These are phyloP conservation scores for Neofelis nebulosa DNA, from an alignment of 2,113 vertebrate species.

Conservation along the genomic window DNA sequence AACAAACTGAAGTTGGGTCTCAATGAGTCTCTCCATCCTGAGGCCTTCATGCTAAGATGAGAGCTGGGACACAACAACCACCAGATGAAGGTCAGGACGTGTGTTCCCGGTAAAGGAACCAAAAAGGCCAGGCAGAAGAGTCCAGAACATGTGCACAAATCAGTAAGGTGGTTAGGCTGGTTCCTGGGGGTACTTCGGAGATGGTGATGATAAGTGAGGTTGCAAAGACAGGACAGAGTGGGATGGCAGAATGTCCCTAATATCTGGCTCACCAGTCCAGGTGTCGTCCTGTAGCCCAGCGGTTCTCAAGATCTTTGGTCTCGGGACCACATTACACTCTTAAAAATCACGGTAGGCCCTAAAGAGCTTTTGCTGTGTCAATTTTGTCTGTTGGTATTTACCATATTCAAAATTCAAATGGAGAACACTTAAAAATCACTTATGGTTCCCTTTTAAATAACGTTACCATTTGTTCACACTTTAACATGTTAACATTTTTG, in stretches of 20 bases:
- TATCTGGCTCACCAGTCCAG: not conserved
- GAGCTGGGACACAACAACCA: not conserved
- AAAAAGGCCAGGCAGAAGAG: not conserved
- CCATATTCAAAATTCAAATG: slow-evolving; percentile 27
- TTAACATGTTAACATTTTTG: not conserved
- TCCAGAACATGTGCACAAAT: not conserved
- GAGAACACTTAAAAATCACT: not conserved
- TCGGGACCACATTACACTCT: not conserved
- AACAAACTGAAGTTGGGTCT: slow-evolving; percentile 15
- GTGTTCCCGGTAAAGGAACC: not conserved
- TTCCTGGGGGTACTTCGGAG: not conserved
- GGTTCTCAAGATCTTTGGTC: not conserved
- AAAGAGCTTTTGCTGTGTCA: not conserved
- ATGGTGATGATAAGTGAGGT: not conserved
- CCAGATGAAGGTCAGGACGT: not conserved
- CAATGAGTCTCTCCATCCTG: not conserved
- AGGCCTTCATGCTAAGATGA: not conserved
- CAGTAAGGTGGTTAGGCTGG: not conserved
- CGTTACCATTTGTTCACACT: not conserved
- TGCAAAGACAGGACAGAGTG: not conserved
- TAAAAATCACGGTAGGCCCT: not conserved
- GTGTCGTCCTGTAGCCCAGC: not conserved
- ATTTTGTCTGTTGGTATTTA: not conserved
- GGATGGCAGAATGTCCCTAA: not conserved
- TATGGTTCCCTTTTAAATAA: slow-evolving; percentile 39